Conservation (phyloP, 2,888 invertebrate genomes). For the Empis stercorea region DNA sequence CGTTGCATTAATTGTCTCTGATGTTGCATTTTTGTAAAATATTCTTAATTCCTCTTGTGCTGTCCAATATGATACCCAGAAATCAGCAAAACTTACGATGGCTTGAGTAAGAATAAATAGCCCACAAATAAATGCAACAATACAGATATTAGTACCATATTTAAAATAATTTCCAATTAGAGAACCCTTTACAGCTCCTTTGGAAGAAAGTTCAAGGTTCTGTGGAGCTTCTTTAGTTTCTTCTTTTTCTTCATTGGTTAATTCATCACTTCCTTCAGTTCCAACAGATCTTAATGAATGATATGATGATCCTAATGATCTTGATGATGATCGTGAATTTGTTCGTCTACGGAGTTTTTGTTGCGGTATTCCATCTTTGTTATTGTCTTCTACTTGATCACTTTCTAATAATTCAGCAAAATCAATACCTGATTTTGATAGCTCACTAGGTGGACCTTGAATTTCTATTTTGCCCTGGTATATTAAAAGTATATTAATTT, state of each 20-base stretch:
- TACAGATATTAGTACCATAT: slow-evolving; percentile 39
- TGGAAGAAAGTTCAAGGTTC: slow-evolving; percentile 32
- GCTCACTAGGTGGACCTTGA: slow-evolving; percentile 36
- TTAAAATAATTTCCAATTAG: slow-evolving; percentile 39
- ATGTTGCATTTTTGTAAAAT: slow-evolving; percentile 3
- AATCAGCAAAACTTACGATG: slow-evolving; percentile 52
- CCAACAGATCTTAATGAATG: slow-evolving; percentile 4
- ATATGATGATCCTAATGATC: slow-evolving; percentile 8
- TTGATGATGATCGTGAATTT: slow-evolving; percentile 4
- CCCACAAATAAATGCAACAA: slow-evolving; percentile 32
- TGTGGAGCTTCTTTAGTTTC: slow-evolving; percentile 17
- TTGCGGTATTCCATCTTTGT: slow-evolving; percentile 13
- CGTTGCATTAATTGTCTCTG: neutral
- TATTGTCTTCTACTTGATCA: slow-evolving; percentile 29
- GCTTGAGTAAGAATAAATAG: slow-evolving; percentile 44
- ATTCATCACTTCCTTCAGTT: slow-evolving; percentile 19
- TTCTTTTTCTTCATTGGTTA: slow-evolving; percentile 20
- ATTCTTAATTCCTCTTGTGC: slow-evolving; percentile 18
- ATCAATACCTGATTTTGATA: slow-evolving; percentile 38
- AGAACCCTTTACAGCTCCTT: slow-evolving; percentile 35
- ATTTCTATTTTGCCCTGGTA: slow-evolving; percentile 39
- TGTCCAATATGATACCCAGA: slow-evolving; percentile 55
- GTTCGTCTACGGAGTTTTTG: neutral
- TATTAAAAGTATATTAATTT: neutral
- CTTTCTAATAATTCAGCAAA: slow-evolving; percentile 38